A percentile compares a stretch with the other conserved stretches of the same genome.
These are phyloP conservation scores for Pocillopora damicornis DNA, from an alignment of 64 coral and sea anemone species.

Conservation along the genomic window DNA sequence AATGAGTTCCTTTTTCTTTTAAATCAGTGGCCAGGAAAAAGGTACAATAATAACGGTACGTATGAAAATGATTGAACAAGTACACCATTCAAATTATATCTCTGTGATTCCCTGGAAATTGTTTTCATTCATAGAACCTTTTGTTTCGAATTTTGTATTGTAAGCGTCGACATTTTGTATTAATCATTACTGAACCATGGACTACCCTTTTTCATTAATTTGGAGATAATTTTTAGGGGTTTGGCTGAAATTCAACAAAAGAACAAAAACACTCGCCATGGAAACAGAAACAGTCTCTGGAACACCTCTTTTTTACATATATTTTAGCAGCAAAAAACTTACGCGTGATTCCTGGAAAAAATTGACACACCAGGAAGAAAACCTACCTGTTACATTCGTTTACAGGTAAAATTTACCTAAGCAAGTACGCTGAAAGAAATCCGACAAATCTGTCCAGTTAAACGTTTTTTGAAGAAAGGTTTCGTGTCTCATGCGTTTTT, in stretches of 20 bases:
- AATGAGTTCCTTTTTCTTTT: background rate
- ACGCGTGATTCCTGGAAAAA: background rate
- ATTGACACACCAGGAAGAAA: background rate
- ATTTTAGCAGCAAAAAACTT: background rate
- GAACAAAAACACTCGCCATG: slow-evolving; percentile 2
- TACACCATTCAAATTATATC: background rate
- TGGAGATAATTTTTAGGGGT: background rate
- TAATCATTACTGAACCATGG: background rate
- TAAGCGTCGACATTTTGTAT: background rate
- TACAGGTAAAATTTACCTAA: background rate
- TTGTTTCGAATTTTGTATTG: background rate
- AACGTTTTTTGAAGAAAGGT: background rate
- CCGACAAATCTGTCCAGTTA: background rate
- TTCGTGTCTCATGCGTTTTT: background rate
- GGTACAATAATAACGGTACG: background rate
- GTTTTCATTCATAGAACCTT: background rate
- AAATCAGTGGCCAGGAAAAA: background rate
- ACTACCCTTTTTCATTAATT: slow-evolving; percentile 18
- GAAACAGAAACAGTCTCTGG: background rate
- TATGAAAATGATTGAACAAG: background rate
- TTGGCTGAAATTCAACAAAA: background rate
- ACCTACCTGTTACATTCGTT: background rate
- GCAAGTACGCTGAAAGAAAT: background rate
- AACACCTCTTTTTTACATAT: slow-evolving; percentile 6
- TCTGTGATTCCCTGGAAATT: background rate